Conservation (phyloP, 2,113 vertebrate species). For the Phylloscopus trochilus region DNA sequence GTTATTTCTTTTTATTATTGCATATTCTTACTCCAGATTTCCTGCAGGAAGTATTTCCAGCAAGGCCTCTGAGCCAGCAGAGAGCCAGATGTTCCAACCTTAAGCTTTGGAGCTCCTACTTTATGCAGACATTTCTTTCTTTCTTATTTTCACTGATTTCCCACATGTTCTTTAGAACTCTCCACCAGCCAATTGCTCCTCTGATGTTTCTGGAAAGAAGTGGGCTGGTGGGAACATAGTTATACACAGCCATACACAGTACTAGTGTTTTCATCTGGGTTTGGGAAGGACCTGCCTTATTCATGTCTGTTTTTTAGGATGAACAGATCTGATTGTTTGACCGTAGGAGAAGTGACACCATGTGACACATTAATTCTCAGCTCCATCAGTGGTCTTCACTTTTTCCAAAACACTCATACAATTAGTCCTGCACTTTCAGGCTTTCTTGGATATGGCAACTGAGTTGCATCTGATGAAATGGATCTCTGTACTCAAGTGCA, state of each 20-base stretch:
- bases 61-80: background rate
- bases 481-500: background rate
- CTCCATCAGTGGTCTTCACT: background rate
- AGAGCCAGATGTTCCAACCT: conserved; percentile 17
- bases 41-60: conserved; percentile 30
- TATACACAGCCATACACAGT: background rate
- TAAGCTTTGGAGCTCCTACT: background rate
- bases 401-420: background rate
- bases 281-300: background rate
- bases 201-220: background rate
- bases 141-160: background rate
- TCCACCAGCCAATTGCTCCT: background rate
- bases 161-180: background rate
- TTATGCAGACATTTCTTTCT: background rate
- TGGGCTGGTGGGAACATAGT: background rate
- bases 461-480: background rate
- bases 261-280: background rate
- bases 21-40: background rate
- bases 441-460: background rate
- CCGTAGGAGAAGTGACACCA: background rate
- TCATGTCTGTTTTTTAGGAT: background rate
- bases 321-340: background rate
- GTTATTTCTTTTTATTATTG: background rate
- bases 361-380: background rate
- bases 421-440: background rate